These are phyloP conservation scores for Apis cerana DNA, from an alignment of 1,140 invertebrate species.

Conservation along the genomic window DNA sequence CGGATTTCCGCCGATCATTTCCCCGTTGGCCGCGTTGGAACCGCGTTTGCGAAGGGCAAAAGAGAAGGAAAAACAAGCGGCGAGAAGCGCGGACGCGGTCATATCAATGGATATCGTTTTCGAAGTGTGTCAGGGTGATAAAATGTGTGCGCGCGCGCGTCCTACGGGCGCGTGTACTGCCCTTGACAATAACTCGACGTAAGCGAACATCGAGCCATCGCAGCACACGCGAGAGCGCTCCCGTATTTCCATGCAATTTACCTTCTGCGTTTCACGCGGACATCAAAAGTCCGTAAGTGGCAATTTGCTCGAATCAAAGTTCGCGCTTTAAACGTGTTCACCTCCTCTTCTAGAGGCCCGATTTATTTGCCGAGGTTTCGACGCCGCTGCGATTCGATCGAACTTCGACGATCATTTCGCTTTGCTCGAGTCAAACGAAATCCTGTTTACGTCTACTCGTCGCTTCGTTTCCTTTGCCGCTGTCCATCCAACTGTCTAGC, in stretches of 20 bases:
- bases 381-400: slow-evolving; percentile 40
- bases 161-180: slow-evolving; percentile 53
- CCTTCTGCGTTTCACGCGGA: slow-evolving; percentile 66
- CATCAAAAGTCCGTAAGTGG: slow-evolving; percentile 66
- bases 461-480: too few species aligned
- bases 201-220: not conserved
- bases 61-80: not conserved
- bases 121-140: slow-evolving; percentile 65
- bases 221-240: slow-evolving; percentile 23
- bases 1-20: not conserved
- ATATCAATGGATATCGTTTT: slow-evolving; percentile 62
- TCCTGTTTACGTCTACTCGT: too few species aligned
- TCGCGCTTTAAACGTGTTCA: slow-evolving; percentile 61
- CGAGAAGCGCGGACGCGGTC: slow-evolving; percentile 50
- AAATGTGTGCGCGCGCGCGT: slow-evolving; percentile 50
- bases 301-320: slow-evolving; percentile 68
- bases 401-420: slow-evolving; percentile 31
- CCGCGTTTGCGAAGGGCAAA: not conserved
- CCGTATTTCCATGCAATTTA: slow-evolving; percentile 66
- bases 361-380: slow-evolving; percentile 63
- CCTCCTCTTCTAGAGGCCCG: slow-evolving; percentile 24
- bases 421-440: not conserved
- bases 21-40: too few species aligned
- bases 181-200: slow-evolving; percentile 64
- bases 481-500: too few species aligned